Conservation (phyloP, 2,888 invertebrate genomes). For the Maniola hyperantus region DNA sequence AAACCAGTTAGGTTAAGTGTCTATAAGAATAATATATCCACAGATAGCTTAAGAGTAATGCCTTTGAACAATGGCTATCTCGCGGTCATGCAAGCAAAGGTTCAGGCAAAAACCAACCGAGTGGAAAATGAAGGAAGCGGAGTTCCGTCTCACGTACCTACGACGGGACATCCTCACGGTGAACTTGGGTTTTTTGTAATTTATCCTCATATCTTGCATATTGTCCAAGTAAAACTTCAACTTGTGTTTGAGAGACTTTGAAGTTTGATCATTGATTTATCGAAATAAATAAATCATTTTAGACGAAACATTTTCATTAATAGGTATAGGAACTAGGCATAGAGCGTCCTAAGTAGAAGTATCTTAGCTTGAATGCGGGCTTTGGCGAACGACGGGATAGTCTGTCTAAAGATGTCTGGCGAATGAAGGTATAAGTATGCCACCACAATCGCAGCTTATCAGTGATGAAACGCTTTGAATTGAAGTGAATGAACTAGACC, state of each 20-base stretch:
- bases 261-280: no score
- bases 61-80: conserved; percentile 57
- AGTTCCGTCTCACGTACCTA: conserved; percentile 59
- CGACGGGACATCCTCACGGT: conserved; percentile 40
- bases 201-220: not conserved
- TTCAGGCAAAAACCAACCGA: conserved; percentile 51
- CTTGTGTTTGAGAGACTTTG: no score
- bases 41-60: conserved; percentile 47
- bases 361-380: not conserved
- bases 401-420: not conserved
- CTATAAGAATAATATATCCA: conserved; percentile 2
- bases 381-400: not conserved
- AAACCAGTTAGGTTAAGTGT: no score
- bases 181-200: conserved; percentile 6
- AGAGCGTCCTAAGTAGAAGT: no score
- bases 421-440: no score
- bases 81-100: conserved; percentile 49
- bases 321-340: no score
- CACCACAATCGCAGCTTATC: not conserved
- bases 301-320: no score
- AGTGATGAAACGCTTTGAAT: not conserved
- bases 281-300: no score
- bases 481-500: not conserved
- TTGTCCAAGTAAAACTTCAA: not conserved
- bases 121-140: conserved; percentile 68